These are phyloP conservation scores for Mionectes olivaceus DNA, from an alignment of 2,797 vertebrate genomes.

Conservation along the genomic window DNA sequence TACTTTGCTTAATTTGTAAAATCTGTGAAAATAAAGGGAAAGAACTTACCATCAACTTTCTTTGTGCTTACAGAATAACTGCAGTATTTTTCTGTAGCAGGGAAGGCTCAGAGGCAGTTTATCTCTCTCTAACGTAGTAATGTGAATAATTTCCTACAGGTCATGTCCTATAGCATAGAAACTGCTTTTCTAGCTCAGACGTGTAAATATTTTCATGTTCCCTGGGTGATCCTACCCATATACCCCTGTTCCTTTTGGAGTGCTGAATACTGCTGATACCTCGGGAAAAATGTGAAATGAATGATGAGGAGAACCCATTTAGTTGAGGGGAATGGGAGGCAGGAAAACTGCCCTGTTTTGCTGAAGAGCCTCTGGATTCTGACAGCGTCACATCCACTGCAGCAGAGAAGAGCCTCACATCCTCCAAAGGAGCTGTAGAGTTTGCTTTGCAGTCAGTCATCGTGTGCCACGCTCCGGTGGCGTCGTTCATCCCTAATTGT, in stretches of 20 bases:
- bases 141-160: neutral
- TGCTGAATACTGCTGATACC: neutral
- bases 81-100: neutral
- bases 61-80: neutral
- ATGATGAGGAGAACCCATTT: neutral
- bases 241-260: neutral
- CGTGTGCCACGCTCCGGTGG: fast-evolving
- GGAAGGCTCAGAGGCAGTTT: neutral
- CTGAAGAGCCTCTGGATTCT: neutral
- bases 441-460: neutral
- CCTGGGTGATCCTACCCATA: neutral
- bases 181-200: neutral
- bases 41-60: neutral
- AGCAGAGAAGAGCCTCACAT: neutral
- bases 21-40: neutral
- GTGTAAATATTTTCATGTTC: neutral
- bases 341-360: neutral
- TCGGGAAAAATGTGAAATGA: neutral
- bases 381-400: neutral
- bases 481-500: neutral
- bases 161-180: neutral
- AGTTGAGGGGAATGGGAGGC: neutral
- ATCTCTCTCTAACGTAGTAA: neutral
- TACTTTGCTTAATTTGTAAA: neutral
- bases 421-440: neutral